Evolutionary conservation across 1,140 invertebrate genomes (phyloP), one percentile per base, ranked within the genome.

Genomic region (Paracyclopina nana): DNA sequence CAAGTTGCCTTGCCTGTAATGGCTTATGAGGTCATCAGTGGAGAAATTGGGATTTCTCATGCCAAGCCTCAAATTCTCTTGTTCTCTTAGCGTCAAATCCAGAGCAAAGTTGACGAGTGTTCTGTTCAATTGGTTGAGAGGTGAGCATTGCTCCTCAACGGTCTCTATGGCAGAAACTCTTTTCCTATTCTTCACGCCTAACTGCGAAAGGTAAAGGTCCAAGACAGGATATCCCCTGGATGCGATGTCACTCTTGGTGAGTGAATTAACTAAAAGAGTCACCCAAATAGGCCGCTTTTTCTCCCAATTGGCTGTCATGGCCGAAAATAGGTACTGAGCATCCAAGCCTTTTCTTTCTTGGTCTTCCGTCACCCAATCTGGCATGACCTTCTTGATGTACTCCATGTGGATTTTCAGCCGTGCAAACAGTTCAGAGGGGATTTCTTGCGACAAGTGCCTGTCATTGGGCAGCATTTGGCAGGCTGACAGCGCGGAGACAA

Each of bases 1-100:
- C 45, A 73, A 59, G 58, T 72, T 65, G 3, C 71, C 71, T 57
- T 70, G 72, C 58, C 71, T 72, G 56, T 73, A 73, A 53, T 71
- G 68, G 8, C 63, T 57, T 20, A 73, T 69, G 9, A 73, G 62
- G 55, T 72, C 69, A 43, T 71, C 68, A 6, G 68, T 71, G 1
- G 64, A 62, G 50, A 62, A 48, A 59, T 48, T 50, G 25, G 58
- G 53, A 27, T 59, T 50, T 27, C 55, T 50, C 12, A 60, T 57
- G 4, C 61, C 59, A 18, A 34, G 50, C 14, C 69, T 56, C 16
- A 66, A 57, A 8, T 59, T 57, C 57, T 73, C 71, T 50, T 72
- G 69, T 49, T 67, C 67, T 38, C 60, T 59, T 22, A 73, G 55
- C 0, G 71, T 72, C 57, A 70, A 67, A 58, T 73, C 71, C 25